Evolutionary conservation across 2,888 invertebrate species (phyloP).

Genomic region (Plagodis pulveraria): DNA sequence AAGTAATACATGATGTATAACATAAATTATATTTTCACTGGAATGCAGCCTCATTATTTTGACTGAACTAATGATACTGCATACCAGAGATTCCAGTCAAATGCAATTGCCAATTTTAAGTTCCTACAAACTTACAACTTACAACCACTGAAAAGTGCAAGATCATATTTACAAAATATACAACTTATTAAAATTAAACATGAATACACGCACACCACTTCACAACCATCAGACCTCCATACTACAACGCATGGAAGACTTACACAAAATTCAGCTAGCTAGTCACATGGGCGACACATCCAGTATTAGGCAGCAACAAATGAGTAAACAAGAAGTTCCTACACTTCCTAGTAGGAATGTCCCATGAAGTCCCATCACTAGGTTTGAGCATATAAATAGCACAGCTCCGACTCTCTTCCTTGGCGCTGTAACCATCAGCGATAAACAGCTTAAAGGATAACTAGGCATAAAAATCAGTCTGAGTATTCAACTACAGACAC

Average conservation of each 20-base stretch:
- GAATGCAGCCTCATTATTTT: slow-evolving; percentile 4
- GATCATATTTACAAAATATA: slow-evolving; percentile 74
- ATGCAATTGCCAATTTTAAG: slow-evolving; percentile 54
- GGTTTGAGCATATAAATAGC: slow-evolving; percentile 64
- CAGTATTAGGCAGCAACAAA: slow-evolving; percentile 54
- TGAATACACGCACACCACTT: slow-evolving; percentile 44
- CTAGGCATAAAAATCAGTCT: slow-evolving; percentile 1
- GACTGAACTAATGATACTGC: slow-evolving; percentile 20
- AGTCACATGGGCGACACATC: slow-evolving; percentile 42
- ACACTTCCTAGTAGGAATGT: slow-evolving; percentile 33
- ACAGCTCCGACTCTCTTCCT: slow-evolving; percentile 38
- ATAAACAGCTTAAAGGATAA: not conserved
- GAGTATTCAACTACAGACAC: slow-evolving; percentile 9
- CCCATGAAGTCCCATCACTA: slow-evolving; percentile 50
- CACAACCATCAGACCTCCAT: slow-evolving; percentile 52
- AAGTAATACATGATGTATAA: slow-evolving; percentile 9
- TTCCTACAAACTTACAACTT: slow-evolving; percentile 67
- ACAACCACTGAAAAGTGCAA: slow-evolving; percentile 64
- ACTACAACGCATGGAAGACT: slow-evolving; percentile 74
- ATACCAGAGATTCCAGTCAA: slow-evolving; percentile 41
- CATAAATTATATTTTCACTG: no score
- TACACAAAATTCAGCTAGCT: slow-evolving; percentile 47
- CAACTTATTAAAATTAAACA: slow-evolving; percentile 64
- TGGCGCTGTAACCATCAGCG: slow-evolving; percentile 9
- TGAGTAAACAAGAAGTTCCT: slow-evolving; percentile 45